These are phyloP conservation scores for Sardinella longiceps DNA, from an alignment of 2,797 vertebrate genomes.

Conservation along the genomic window DNA sequence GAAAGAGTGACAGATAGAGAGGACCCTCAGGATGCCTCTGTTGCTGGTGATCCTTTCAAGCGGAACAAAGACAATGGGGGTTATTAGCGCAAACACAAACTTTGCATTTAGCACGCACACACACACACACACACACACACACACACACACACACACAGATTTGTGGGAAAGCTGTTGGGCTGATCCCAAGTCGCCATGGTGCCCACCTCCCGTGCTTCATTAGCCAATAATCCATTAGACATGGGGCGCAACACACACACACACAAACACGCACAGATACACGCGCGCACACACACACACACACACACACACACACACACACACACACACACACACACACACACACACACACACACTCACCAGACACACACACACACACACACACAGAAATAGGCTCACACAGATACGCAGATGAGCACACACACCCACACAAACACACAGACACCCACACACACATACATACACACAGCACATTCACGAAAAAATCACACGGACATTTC, in stretches of 20 bases:
- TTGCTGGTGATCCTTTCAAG: conserved; percentile 73
- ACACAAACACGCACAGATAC: neutral
- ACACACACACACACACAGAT: neutral
- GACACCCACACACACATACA: no score
- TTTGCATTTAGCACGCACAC: conserved; percentile 36
- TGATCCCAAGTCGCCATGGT: conserved; percentile 15
- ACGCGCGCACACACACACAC: neutral
- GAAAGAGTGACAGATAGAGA: conserved; percentile 44
- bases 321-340: neutral
- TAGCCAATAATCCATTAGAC: conserved; percentile 55
- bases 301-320: neutral
- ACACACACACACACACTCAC: neutral
- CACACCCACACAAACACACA: no score
- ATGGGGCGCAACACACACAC: conserved; percentile 30
- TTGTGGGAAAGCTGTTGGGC: neutral
- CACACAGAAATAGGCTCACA: no score
- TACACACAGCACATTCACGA: no score
- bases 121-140: conserved; percentile 16
- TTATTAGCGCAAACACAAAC: conserved; percentile 69
- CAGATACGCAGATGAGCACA: no score
- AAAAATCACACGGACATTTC: no score
- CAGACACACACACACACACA: neutral
- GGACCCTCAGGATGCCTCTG: conserved; percentile 62
- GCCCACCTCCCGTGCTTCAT: conserved; percentile 45
- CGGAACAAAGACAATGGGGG: conserved; percentile 73